A percentile compares a stretch with the other conserved stretches of the same genome.
phyloP scores from a whole-genome alignment of 2,888 invertebrate genomes.

The Leucozona laternaria region DNA sequence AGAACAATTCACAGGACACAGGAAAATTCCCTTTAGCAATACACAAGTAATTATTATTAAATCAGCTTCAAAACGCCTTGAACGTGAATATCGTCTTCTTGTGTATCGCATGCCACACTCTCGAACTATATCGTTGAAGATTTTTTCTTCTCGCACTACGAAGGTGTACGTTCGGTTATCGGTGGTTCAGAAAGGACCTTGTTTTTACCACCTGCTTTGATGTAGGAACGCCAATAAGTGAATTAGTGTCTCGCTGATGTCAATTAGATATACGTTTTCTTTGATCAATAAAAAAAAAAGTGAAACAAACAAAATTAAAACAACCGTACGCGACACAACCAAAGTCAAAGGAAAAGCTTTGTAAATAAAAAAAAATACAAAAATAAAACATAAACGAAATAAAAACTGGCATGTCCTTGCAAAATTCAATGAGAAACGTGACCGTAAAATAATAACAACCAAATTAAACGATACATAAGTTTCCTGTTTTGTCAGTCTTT shows the following conservation, averaged over 20 bases:
- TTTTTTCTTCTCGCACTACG: conserved; percentile 33
- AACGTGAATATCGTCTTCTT: conserved; percentile 59
- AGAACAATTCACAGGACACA: conserved; percentile 51
- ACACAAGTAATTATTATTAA: conserved; percentile 75
- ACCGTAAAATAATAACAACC: conserved; percentile 23
- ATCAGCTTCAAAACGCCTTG: conserved; percentile 75
- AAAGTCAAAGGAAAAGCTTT: conserved; percentile 16
- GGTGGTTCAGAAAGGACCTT: conserved; percentile 47
- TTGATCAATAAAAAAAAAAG: conserved; percentile 62
- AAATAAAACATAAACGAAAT: background rate
- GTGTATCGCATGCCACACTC: conserved; percentile 59
- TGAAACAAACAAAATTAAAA: background rate
- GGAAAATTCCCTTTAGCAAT: conserved; percentile 72
- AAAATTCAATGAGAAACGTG: conserved; percentile 19
- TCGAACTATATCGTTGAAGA: conserved; percentile 42
- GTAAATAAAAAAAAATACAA: background rate
- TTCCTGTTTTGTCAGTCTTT: conserved; percentile 13
- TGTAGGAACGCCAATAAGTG: conserved; percentile 10
- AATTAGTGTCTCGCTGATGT: conserved; percentile 30
- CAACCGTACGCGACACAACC: background rate
- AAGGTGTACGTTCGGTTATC: conserved; percentile 13
- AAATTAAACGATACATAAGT: conserved; percentile 51
- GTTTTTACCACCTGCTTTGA: conserved; percentile 19
- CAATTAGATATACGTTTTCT: conserved; percentile 37
- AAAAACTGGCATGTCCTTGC: conserved; percentile 23